Base-by-base conservation (phyloP, 2,113 vertebrate species). In the Kryptolebias marmoratus region DNA sequence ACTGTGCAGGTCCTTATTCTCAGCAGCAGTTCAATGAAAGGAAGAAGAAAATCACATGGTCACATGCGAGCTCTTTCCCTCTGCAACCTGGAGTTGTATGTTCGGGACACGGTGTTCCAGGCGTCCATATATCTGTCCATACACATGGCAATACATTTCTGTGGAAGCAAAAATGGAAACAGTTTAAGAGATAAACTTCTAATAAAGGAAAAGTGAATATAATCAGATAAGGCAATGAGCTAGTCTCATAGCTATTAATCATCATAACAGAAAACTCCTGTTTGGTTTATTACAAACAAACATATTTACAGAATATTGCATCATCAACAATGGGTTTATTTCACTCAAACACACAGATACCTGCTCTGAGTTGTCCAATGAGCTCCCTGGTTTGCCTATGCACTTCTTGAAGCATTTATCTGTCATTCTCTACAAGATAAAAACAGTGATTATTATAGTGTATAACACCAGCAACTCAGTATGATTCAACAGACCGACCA, bases 401-500 rank as follows among this genome's bases (percentile, higher is more conserved):
- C 98, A 99, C 91, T 99, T 99, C 89, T 96, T 95, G 91, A 99
- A 99, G 85, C 98, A 99, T 78, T 99, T 99, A 89, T 99, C 97
- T 0, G 97, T 99, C 98, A 99, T 97, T 73, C 97, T 95, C 97
- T 99, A 93, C 11, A 91, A 92, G 11, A 82, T 0, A 2, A 52
- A 11, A 52, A 4, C 1, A 50, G 16, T 2, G 2, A 49, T 49
- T 14, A 48, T 14, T 18, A 7, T 8, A 30, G 22, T 55, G n/a
- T 3, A 11, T 12, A 11, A 12, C 45, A 22, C 1, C 18, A 59
- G 57, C 57, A 39, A 7, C 49, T 50, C 16, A 50, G 49, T n/a
- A 14, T 8, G 4, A 22, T 27, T 50, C 36, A 1, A n/a, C 1
- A 9, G 14, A 42, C 39, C 39, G 22, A 22, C 22, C 22, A 22